phyloP scores from a whole-genome alignment of 2,888 invertebrate genomes.

The Aporophyla lueneburgensis region DNA sequence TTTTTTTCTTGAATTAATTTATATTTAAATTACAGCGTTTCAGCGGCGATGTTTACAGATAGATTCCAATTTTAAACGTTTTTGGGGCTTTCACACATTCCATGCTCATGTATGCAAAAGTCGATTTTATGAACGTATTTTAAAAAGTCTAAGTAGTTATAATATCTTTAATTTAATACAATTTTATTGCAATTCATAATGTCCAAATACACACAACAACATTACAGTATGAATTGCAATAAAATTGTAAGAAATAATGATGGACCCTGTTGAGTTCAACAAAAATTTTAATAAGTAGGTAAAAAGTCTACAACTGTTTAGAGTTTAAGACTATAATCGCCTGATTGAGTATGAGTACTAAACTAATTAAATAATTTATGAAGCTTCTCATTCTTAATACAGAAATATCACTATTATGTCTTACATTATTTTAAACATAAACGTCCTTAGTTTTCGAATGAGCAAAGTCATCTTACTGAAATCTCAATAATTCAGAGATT shows the following conservation, averaged over 20 bases:
- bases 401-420: not conserved
- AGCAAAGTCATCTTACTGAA: slow-evolving; percentile 21
- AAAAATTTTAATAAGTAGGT: too few species aligned
- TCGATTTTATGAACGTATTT: not conserved
- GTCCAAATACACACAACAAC: too few species aligned
- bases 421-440: not conserved
- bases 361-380: not conserved
- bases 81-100: not conserved
- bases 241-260: too few species aligned
- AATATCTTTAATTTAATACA: too few species aligned
- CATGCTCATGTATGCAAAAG: not conserved
- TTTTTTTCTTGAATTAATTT: slow-evolving; percentile 49
- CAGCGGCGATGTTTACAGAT: slow-evolving; percentile 26
- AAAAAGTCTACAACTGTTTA: not conserved
- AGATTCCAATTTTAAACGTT: slow-evolving; percentile 10
- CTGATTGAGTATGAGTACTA: not conserved
- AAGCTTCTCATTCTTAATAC: not conserved
- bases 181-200: too few species aligned
- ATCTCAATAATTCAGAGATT: slow-evolving; percentile 18
- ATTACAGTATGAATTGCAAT: too few species aligned
- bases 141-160: too few species aligned
- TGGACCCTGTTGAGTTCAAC: too few species aligned
- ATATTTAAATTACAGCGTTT: slow-evolving; percentile 31
- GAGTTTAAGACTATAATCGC: not conserved
- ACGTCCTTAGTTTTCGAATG: not conserved